Base-by-base conservation (phyloP, 2,797 vertebrate genomes). In the Poecilia picta region DNA sequence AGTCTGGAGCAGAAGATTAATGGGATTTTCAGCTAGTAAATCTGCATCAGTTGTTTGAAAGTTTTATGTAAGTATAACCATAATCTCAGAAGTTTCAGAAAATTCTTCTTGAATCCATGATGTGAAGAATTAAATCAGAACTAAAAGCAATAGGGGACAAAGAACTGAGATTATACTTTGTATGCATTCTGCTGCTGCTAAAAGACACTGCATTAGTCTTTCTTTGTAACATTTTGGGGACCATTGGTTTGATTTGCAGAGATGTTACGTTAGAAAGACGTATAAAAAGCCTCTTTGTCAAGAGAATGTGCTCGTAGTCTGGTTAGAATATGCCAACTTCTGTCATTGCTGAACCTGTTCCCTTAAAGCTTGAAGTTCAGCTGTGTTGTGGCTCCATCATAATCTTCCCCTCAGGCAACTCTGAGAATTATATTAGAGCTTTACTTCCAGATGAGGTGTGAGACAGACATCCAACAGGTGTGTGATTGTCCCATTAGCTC, bases 401-500 rank as follows among this genome's bases (percentile, higher is more conserved):
- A 4, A 12, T 46, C 43, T 46, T 13, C 13, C 25, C 36, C 23
- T 20, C 68, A 8, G 25, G 68, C 41, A 45, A 45, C 41, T n/a
- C 41, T 45, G 49, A 73, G 49, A 53, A 45, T 75, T 20, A 89
- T 88, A 85, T 57, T 68, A 53, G 72, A 75, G 51, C 81, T 89
- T 87, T 85, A 89, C 83, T 82, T 73, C 72, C 71, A 39, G 1
- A 25, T 72, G 25, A 55, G 64, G 71, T 72, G 76, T 76, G 81
- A 23, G 72, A 81, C 55, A 78, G 47, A 85, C 81, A 73, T 80
- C 77, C 80, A 86, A 92, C 91, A 93, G 90, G 88, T 89, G 74
- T 82, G 92, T 89, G 91, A 91, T 92, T 89, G 85, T 85, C 90
- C 90, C 88, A 93, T 91, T 93, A 94, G 87, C 85, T 74, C 85